A percentile compares a stretch with the other conserved stretches of the same genome.
Evolutionary conservation across 1,140 invertebrate genomes (phyloP).

Genomic region (Orussus abietinus): DNA sequence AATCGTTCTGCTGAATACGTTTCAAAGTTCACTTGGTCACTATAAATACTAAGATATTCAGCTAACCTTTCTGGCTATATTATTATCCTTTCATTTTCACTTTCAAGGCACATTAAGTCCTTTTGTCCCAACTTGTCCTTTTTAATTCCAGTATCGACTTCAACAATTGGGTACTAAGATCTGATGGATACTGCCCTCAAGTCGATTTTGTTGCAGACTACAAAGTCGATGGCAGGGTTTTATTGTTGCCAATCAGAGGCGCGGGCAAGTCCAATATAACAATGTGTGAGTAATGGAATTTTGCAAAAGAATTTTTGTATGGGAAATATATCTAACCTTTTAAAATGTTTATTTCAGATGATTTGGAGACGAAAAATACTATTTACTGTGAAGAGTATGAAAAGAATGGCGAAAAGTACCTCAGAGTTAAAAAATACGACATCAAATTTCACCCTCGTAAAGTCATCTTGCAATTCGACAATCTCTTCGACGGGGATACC

Average conservation of each 20-base stretch:
- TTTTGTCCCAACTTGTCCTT: too few species aligned
- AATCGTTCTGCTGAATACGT: too few species aligned
- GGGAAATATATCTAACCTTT: too few species aligned
- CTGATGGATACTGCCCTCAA: slow-evolving; percentile 38
- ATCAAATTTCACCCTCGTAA: slow-evolving; percentile 56
- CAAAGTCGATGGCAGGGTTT: slow-evolving; percentile 63
- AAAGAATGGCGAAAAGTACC: slow-evolving; percentile 58
- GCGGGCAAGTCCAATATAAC: slow-evolving; percentile 66
- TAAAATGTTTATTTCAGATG: slow-evolving; percentile 54
- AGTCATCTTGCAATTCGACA: slow-evolving; percentile 57
- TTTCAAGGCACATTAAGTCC: too few species aligned
- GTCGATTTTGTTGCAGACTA: slow-evolving; percentile 64
- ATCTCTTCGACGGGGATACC: slow-evolving; percentile 60
- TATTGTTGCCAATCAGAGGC: slow-evolving; percentile 68
- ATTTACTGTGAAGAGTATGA: slow-evolving; percentile 57
- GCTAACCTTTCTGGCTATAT: too few species aligned
- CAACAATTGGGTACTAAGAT: slow-evolving; percentile 50
- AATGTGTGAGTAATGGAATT: slow-evolving; percentile 54
- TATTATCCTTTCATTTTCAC: too few species aligned
- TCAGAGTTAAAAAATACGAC: slow-evolving; percentile 58
- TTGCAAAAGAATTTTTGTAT: slow-evolving; percentile 4
- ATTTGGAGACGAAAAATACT: slow-evolving; percentile 58
- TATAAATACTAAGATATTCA: too few species aligned
- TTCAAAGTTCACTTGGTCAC: too few species aligned
- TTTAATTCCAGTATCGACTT: slow-evolving; percentile 47